These are phyloP conservation scores for Pteria penguin DNA, from an alignment of 2,888 invertebrate genomes.

Conservation along the genomic window DNA sequence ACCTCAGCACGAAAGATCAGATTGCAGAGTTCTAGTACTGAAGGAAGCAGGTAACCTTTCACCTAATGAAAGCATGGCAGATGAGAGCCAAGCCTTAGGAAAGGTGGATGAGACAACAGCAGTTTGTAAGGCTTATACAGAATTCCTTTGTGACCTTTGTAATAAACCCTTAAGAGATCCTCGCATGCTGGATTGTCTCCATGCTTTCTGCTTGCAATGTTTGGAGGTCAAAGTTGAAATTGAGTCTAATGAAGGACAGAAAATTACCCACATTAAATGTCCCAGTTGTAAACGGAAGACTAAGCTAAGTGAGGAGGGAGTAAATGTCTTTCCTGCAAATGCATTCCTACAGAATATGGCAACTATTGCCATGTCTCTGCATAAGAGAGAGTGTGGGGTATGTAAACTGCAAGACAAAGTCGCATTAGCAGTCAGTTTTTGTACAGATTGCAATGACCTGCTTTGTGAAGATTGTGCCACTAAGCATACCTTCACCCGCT, in stretches of 20 bases:
- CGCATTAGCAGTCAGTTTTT: constrained; percentile 27
- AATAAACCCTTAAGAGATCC: constrained; percentile 36
- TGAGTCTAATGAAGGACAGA: background rate
- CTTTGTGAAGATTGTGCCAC: constrained; percentile 55
- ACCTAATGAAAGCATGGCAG: no score
- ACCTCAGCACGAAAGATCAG: no score
- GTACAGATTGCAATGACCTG: constrained; percentile 54
- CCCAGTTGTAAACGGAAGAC: constrained; percentile 11
- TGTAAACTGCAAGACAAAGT: constrained; percentile 23
- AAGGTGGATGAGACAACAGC: no score
- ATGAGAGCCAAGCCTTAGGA: no score
- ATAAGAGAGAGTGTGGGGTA: constrained; percentile 27
- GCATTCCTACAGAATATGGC: constrained; percentile 1
- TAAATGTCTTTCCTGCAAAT: constrained; percentile 1
- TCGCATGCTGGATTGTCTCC: constrained; percentile 48
- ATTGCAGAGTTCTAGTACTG: no score
- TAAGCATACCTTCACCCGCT: constrained; percentile 56
- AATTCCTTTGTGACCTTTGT: constrained; percentile 46
- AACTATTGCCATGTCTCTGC: background rate
- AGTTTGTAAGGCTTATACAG: background rate
- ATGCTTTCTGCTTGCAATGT: constrained; percentile 51
- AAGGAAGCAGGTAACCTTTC: no score
- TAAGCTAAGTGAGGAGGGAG: background rate
- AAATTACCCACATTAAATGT: constrained; percentile 8
- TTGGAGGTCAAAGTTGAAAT: constrained; percentile 12